Evolutionary conservation across 2,113 vertebrate genomes (phyloP).

Genomic region (Cochlearius cochlearius): DNA sequence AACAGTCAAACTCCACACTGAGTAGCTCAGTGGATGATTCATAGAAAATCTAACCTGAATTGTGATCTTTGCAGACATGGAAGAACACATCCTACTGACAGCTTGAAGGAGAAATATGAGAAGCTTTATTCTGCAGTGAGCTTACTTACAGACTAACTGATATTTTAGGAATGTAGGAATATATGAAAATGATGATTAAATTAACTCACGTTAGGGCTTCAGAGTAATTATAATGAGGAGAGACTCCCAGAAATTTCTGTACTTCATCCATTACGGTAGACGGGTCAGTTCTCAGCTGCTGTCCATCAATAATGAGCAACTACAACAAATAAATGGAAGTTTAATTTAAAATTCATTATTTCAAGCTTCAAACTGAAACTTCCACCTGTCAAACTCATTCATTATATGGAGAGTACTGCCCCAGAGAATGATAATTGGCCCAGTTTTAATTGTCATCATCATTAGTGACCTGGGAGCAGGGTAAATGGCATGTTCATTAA

Average conservation of each 20-base stretch:
- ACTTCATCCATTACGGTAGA: constrained; percentile 94
- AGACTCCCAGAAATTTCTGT: constrained; percentile 94
- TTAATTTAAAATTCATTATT: not conserved
- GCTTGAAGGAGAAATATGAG: not conserved
- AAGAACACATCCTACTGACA: not conserved
- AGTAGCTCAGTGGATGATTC: not conserved
- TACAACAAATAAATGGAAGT: constrained; percentile 46
- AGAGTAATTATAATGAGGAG: constrained; percentile 94
- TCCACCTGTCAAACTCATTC: not conserved
- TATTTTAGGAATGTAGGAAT: not conserved
- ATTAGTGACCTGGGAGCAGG: not conserved
- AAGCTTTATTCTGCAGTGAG: not conserved
- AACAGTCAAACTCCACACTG: not conserved
- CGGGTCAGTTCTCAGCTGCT: constrained; percentile 91
- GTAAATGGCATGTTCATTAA: constrained; percentile 14
- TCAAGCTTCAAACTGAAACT: not conserved
- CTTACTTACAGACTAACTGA: not conserved
- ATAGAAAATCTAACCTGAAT: not conserved
- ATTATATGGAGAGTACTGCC: not conserved
- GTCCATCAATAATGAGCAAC: constrained; percentile 95
- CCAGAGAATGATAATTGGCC: not conserved
- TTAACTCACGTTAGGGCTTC: constrained; percentile 92
- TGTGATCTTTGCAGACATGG: not conserved
- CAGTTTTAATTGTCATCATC: not conserved
- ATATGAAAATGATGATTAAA: not conserved